Evolutionary conservation across 2,113 vertebrate genomes (phyloP).

Genomic region (Bothrops jararaca): DNA sequence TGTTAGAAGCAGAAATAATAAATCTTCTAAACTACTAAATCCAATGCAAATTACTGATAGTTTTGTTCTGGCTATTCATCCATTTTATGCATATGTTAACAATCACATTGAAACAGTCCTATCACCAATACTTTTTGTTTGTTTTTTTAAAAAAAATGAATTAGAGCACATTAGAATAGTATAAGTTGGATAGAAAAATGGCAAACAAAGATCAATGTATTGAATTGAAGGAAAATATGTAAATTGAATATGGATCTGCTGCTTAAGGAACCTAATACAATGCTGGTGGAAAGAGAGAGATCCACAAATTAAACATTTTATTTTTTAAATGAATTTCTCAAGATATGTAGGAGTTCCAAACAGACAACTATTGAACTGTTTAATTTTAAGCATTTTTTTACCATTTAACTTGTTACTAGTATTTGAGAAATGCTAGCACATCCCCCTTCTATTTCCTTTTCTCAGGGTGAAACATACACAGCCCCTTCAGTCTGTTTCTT

Average conservation of each 20-base stretch:
- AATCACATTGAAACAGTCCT: not conserved
- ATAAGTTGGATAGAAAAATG: not conserved
- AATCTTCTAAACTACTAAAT: conserved; percentile 54
- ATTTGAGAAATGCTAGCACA: too few species aligned
- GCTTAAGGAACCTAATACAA: not conserved
- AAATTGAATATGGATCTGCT: not conserved
- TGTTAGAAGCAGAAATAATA: conserved; percentile 53
- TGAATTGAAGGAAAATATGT: not conserved
- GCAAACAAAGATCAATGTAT: not conserved
- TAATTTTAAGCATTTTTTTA: not conserved
- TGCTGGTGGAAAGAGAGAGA: too few species aligned
- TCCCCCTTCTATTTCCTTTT: not conserved
- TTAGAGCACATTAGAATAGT: not conserved
- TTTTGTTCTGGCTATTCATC: conserved; percentile 4
- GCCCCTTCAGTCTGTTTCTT: not conserved
- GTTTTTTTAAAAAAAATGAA: not conserved
- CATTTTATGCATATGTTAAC: not conserved
- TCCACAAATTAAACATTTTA: not conserved
- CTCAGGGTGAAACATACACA: not conserved
- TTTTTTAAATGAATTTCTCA: not conserved
- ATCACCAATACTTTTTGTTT: not conserved
- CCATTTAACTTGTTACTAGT: not conserved
- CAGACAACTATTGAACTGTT: not conserved
- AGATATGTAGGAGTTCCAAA: not conserved
- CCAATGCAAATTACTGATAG: conserved; percentile 52